These are phyloP conservation scores for Oreortyx pictus DNA, from an alignment of 2,797 vertebrate genomes.

Conservation along the genomic window DNA sequence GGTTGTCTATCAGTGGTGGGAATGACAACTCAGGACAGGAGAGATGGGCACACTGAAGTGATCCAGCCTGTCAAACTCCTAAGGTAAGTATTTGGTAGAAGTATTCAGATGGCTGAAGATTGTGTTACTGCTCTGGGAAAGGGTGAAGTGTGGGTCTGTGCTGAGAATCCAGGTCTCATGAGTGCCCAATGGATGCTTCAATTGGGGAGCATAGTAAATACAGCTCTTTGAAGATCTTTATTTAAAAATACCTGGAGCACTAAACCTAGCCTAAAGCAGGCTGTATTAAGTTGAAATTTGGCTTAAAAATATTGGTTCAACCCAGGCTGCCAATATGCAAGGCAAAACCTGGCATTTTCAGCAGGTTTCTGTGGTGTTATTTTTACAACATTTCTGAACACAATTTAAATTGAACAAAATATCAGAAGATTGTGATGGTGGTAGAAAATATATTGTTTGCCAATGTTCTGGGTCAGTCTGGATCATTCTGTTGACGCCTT, in stretches of 20 bases:
- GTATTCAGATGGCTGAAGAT: not conserved
- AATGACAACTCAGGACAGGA: not conserved
- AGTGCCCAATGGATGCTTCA: not conserved
- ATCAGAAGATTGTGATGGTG: not conserved
- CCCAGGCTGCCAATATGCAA: not conserved
- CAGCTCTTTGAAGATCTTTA: not conserved
- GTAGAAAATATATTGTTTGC: not conserved
- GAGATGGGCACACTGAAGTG: rapidly evolving
- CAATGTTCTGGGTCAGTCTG: not conserved
- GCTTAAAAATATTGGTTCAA: not conserved
- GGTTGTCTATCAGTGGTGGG: not conserved
- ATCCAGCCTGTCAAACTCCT: not conserved
- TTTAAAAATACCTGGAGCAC: not conserved
- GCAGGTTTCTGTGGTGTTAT: not conserved
- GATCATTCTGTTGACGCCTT: not conserved
- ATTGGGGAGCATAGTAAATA: not conserved
- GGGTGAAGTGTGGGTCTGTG: not conserved
- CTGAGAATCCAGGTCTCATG: rapidly evolving
- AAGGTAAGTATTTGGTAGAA: not conserved
- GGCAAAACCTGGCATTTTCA: not conserved
- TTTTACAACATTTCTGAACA: not conserved
- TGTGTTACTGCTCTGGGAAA: not conserved
- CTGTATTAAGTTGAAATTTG: not conserved
- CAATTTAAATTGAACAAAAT: not conserved
- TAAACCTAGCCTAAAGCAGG: not conserved